Conservation (phyloP, 2,888 invertebrate genomes). For the Megaustenia siamemsis region DNA sequence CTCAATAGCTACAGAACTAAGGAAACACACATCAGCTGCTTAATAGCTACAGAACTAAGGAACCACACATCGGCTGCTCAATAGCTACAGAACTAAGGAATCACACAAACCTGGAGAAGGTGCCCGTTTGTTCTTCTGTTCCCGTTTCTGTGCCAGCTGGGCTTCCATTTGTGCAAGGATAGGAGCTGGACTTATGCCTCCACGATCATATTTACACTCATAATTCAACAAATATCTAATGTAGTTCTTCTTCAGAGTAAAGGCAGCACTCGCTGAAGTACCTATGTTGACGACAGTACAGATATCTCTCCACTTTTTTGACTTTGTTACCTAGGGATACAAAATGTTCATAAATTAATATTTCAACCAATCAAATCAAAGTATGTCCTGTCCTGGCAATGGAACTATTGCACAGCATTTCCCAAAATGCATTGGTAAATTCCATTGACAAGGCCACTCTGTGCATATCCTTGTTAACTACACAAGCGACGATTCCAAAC, state of each 20-base stretch:
- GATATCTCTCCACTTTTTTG: constrained; percentile 99
- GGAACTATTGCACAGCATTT: too few relatives aligned
- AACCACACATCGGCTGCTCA: too few relatives aligned
- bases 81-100: too few relatives aligned
- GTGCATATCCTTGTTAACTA: too few relatives aligned
- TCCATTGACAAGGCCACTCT: too few relatives aligned
- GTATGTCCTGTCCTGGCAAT: too few relatives aligned
- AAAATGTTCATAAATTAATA: too few relatives aligned
- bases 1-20: too few relatives aligned
- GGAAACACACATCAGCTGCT: not conserved
- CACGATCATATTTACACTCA: constrained; percentile 97
- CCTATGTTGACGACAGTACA: constrained; percentile 96
- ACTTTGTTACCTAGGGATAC: constrained; percentile 92
- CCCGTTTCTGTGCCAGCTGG: constrained; percentile 71
- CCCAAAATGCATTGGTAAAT: too few relatives aligned
- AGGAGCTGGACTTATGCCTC: constrained; percentile 96
- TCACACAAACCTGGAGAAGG: constrained; percentile 73
- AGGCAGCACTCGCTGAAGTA: constrained; percentile 98
- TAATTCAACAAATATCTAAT: constrained; percentile 95
- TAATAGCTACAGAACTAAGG: too few relatives aligned
- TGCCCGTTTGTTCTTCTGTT: constrained; percentile 70
- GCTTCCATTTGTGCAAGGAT: constrained; percentile 89
- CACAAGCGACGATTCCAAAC: too few relatives aligned
- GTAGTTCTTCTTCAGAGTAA: constrained; percentile 98
- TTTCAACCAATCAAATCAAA: too few relatives aligned